Evolutionary conservation across 2,113 vertebrate species (phyloP).

Genomic region (Austrofundulus limnaeus): DNA sequence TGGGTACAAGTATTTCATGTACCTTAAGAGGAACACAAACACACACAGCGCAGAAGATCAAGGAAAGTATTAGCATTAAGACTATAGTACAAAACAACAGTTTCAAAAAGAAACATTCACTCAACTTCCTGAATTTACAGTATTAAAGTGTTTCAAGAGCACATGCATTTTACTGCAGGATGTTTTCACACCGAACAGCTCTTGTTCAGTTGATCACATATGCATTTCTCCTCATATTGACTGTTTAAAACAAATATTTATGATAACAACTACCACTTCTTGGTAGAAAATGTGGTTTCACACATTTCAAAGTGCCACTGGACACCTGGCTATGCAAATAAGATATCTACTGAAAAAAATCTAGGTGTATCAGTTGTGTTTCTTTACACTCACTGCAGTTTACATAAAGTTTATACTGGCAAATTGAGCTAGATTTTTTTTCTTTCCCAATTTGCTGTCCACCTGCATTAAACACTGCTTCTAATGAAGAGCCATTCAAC

Average conservation of each 20-base stretch:
- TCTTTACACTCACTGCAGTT: neutral
- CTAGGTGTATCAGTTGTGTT: neutral
- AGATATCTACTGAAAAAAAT: neutral
- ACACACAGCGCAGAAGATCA: neutral
- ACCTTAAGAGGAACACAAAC: slow-evolving; percentile 52
- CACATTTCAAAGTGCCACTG: neutral
- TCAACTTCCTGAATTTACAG: too few species aligned
- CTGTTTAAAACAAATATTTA: neutral
- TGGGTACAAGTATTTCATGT: slow-evolving; percentile 98
- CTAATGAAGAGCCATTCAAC: neutral
- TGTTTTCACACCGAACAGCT: neutral
- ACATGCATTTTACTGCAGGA: neutral
- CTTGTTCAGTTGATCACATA: neutral
- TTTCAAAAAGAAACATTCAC: too few species aligned
- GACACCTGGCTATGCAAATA: neutral
- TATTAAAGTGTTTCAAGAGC: neutral
- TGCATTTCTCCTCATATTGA: neutral
- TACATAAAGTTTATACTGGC: neutral
- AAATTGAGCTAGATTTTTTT: neutral
- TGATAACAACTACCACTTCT: neutral
- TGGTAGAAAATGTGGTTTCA: neutral
- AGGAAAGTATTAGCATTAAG: neutral
- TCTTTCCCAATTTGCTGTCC: neutral
- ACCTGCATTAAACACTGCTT: neutral
- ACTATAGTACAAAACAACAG: neutral